Evolutionary conservation across 2,797 vertebrate species (phyloP), one percentile per base, ranked within the genome.

Genomic region (Percopsis omiscomaycus): DNA sequence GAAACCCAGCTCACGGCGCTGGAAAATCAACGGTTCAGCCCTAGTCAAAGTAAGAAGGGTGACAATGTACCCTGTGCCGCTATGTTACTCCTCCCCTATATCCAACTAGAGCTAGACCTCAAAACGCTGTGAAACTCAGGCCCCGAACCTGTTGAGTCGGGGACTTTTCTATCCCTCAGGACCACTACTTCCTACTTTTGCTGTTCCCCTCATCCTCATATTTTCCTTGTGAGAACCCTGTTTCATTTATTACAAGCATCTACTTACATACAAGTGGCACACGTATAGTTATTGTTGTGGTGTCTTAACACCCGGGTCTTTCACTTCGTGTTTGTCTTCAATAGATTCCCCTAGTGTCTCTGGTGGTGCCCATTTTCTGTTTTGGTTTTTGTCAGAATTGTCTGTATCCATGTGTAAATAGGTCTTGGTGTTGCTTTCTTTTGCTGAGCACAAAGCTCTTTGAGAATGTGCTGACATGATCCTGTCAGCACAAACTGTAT

Each of bases 31-130:
- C 69, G 80, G 91, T 85, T 92, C 89, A 55, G 89, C 83, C 28
- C 80, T 89, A 77, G 68, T 86, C 68, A 92, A 90, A 92, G 93
- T 93, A 93, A 93, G 75, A 86, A 32, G 82, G 77, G 71, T 66
- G 66, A 64, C 16, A 64, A 57, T 73, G 66, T 68, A 52, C 27
- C 73, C 74, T 48, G 47, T 66, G 57, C 46, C 56, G 59, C 63
- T 60, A 22, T 70, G 62, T 55, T 61, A 52, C 11, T 5, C 50
- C 37, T 52, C 5, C 42, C 57, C 22, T 61, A 53, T 22, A 65
- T 68, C 66, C 56, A 66, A 59, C 68, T 71, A 69, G 61, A 74
- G 58, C 59, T 64, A 81, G 66, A 65, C 8, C 69, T 64, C 46
- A 50, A 0, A 9, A 10, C 54, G 11, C 50, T 14, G 10, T 13